These are phyloP conservation scores for Ammodytes marinus DNA, from an alignment of 2,113 vertebrate genomes.

Conservation along the genomic window DNA sequence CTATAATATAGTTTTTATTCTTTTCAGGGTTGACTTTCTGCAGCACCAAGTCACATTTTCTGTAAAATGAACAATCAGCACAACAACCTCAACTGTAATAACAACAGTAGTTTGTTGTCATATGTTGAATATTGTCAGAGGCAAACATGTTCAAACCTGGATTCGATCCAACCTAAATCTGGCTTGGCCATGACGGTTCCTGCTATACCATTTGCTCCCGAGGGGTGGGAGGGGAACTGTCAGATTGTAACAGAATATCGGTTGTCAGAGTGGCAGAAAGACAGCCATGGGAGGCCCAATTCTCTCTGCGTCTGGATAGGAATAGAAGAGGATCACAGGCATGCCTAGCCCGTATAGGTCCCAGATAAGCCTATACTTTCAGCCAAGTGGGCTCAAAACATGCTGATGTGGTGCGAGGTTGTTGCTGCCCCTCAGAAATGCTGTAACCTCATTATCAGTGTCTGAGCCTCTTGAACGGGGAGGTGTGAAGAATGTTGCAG, in stretches of 20 bases:
- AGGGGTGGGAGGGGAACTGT: constrained; percentile 69
- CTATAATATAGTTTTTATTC: not conserved
- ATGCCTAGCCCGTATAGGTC: constrained; percentile 42
- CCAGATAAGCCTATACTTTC: constrained; percentile 56
- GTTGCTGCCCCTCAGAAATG: constrained; percentile 48
- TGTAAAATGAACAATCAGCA: not conserved
- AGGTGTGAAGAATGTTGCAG: constrained; percentile 51
- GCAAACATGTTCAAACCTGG: constrained; percentile 3
- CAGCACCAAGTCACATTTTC: not conserved
- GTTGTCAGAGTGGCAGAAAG: constrained; percentile 68
- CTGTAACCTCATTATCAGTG: constrained; percentile 73
- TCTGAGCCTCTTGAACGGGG: constrained; percentile 32
- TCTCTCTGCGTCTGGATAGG: constrained; percentile 67
- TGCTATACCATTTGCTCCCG: constrained; percentile 31
- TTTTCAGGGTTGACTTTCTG: not conserved
- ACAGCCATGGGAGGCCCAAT: constrained; percentile 50
- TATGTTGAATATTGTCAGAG: constrained; percentile 16
- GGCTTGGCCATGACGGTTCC: constrained; percentile 22
- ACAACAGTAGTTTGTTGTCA: not conserved
- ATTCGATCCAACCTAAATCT: constrained; percentile 10
- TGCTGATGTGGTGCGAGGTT: constrained; percentile 55
- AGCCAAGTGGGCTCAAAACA: constrained; percentile 55
- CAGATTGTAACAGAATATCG: constrained; percentile 71
- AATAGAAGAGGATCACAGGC: constrained; percentile 67
- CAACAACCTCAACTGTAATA: not conserved